phyloP scores from a whole-genome alignment of 2,113 vertebrate species.

The Cyprinodon brontotheroides region DNA sequence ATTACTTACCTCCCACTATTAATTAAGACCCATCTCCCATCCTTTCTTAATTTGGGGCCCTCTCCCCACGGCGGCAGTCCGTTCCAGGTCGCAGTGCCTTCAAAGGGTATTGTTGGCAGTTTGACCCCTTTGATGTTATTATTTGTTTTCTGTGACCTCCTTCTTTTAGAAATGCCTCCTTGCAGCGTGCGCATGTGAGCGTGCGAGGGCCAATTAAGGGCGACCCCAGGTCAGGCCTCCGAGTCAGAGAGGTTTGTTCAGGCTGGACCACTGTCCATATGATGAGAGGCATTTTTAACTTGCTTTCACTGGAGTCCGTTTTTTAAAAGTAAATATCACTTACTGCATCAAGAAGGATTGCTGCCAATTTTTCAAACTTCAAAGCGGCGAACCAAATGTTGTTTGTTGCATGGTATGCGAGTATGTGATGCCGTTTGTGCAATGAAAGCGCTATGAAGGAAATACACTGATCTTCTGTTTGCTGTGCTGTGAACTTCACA shows the following conservation, averaged over 20 bases:
- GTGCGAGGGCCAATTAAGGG: constrained; percentile 34
- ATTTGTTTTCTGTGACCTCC: constrained; percentile 33
- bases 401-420: constrained; percentile 38
- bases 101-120: constrained; percentile 21
- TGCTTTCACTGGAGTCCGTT: constrained; percentile 16
- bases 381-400: constrained; percentile 38
- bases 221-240: constrained; percentile 29
- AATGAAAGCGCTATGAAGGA: constrained; percentile 32
- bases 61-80: neutral
- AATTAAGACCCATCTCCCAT: constrained; percentile 27
- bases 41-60: constrained; percentile 24
- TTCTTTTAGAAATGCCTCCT: neutral
- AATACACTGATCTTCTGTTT: constrained; percentile 55
- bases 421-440: constrained; percentile 28
- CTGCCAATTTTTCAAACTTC: constrained; percentile 36
- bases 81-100: constrained; percentile 20
- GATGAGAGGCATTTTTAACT: neutral
- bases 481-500: constrained; percentile 36
- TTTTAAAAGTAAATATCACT: constrained; percentile 32
- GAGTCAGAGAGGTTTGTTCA: constrained; percentile 21
- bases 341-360: constrained; percentile 36
- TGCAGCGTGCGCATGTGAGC: constrained; percentile 17
- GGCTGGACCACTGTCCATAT: constrained; percentile 2
- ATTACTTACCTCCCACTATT: constrained; percentile 43
- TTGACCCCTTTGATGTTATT: constrained; percentile 49